Base-by-base conservation (phyloP, 2,888 invertebrate genomes). In the Chaitophorus viminalis region DNA sequence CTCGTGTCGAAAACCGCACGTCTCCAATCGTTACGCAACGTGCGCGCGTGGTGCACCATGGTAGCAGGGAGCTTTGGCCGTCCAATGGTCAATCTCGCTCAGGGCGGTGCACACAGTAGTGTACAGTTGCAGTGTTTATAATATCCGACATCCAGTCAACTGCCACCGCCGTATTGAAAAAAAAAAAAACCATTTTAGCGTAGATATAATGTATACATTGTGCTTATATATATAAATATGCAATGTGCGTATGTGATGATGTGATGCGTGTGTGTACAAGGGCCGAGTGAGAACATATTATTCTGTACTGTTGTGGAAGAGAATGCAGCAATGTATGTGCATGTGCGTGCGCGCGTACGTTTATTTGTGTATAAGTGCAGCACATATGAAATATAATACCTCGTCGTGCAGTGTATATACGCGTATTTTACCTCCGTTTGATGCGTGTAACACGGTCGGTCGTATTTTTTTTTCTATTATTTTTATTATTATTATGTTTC, bases 351-450 rank as follows among this genome's bases (percentile, higher is more conserved):
- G 29, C 39, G 70, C 29, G 29, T 70, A n/a, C n/a, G n/a, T n/a
- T n/a, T n/a, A 8, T 29, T 31, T 78, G 25, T 25, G 6, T 60
- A 60, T 21, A 60, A 21, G 60, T 60, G 60, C 60, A 60, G 60
- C 60, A 25, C 6, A 52, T 9, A 60, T 21, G 87, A 74, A 87
- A 81, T 33, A 87, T 46, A 74, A 87, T 74, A 87, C 81, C 29
- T 29, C 84, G 65, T n/a, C 46, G 46, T 46, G 46, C 9, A 9
- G 75, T 52, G 21, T 33, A 17, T n/a, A n/a, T n/a, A n/a, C n/a
- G n/a, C 17, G 39, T 84, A 36, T 77, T 46, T 84, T 77, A 77
- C 75, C 75, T 65, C 86, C 78, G 72, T 78, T 78, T 70, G 85
- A 60, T 74, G 79, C 78, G 54, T 79, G 68, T 68, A 72, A 79